These are phyloP conservation scores for Hyaena hyaena DNA, from an alignment of 2,113 vertebrate genomes.

Conservation along the genomic window DNA sequence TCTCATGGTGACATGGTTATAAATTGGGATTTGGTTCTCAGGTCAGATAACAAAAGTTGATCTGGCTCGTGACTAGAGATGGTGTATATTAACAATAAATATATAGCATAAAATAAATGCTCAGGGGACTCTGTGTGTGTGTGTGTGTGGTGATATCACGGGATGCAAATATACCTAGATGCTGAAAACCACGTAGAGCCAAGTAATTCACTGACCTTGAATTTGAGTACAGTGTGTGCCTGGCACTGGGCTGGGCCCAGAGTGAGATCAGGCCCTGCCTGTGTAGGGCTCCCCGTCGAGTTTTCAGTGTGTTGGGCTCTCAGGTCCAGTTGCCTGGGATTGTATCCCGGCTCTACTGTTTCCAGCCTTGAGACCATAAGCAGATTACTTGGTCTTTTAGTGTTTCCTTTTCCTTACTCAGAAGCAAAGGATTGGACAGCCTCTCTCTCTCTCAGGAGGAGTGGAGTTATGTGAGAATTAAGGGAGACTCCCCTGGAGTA, in stretches of 20 bases:
- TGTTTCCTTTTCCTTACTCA: background rate
- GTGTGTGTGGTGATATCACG: background rate
- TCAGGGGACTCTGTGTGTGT: background rate
- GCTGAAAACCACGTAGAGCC: background rate
- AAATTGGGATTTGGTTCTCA: background rate
- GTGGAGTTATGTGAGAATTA: background rate
- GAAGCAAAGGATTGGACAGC: background rate
- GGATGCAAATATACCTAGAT: background rate
- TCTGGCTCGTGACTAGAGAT: background rate
- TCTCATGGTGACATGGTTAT: background rate
- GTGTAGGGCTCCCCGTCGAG: fast-evolving
- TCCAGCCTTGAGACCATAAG: background rate
- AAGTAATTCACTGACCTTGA: background rate
- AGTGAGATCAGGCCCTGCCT: background rate
- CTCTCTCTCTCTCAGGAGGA: background rate
- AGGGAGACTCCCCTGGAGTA: background rate
- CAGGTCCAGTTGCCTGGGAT: fast-evolving
- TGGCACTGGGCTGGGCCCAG: background rate
- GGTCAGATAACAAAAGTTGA: background rate
- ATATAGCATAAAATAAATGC: background rate
- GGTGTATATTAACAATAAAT: background rate
- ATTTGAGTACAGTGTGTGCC: background rate
- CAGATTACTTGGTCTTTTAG: background rate
- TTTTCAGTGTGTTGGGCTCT: background rate
- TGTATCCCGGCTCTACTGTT: background rate